Evolutionary conservation across 1,140 invertebrate species (phyloP), one percentile per base, ranked within the genome.

Genomic region (Orussus abietinus): DNA sequence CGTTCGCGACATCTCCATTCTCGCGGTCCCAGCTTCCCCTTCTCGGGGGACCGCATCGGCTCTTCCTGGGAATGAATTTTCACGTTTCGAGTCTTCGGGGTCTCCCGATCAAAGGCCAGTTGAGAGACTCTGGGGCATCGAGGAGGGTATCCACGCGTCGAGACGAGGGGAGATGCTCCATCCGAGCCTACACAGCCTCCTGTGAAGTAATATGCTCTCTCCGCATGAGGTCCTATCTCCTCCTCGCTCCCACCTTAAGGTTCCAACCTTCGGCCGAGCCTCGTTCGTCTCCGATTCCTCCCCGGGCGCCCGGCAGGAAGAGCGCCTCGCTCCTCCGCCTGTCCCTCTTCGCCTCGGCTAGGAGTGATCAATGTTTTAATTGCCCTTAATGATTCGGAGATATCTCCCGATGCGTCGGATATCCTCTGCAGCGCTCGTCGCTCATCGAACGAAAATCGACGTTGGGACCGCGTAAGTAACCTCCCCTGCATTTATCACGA

Each of bases 201-300:
- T 57, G 57, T 51, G 42, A 62, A 63, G 59, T 60, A 63, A 63
- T 63, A 62, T 63, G 55, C 60, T 62, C 59, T 58, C 60, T 43
- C 60, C 51, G 49, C 59, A 63, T 62, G 60, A 60, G 57, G 60
- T 62, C 59, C 33, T 56, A 42, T 42, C 26, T 33, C 10, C 3
- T 28, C 29, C 25, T 49, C 42, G 30, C 42, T 49, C 53, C 48
- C 30, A 42, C 47, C 38, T 15, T n/a, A n/a, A n/a, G n/a, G n/a
- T n/a, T n/a, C n/a, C n/a, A n/a, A n/a, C n/a, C n/a, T 31, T 31
- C 15, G 12, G n/a, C n/a, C n/a, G 12, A 13, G 4, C 10, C 15
- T 31, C 15, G 15, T 31, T 31, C n/a, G 12, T 31, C 10, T 31
- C n/a, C 10, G 4, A n/a, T 31, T 31, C 33, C 14, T 46, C 48